phyloP scores from a whole-genome alignment of 2,888 invertebrate species.

The Anarsia innoxiella region DNA sequence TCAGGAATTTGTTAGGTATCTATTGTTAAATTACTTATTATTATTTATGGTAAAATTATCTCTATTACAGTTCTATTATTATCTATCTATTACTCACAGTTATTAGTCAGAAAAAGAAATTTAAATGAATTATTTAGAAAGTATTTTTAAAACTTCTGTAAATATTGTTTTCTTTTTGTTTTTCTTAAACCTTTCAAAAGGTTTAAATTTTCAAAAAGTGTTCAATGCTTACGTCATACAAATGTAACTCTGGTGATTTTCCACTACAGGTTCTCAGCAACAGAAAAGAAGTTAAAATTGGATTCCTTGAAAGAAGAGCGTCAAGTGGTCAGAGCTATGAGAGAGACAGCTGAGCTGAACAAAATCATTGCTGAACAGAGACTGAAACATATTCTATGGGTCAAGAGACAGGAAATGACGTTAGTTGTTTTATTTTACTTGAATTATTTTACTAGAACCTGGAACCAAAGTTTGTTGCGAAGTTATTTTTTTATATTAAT shows the following conservation, averaged over 20 bases:
- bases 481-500: no score
- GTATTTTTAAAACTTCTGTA: neutral
- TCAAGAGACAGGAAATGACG: slow-evolving; percentile 58
- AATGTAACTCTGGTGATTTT: no score
- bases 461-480: no score
- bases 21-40: no score
- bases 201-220: no score
- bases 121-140: neutral
- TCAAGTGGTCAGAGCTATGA: slow-evolving; percentile 56
- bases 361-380: slow-evolving; percentile 77
- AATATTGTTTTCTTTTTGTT: no score
- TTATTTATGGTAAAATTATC: no score
- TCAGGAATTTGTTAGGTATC: slow-evolving; percentile 50
- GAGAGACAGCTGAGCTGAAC: slow-evolving; percentile 77
- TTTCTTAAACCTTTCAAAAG: no score
- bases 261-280: slow-evolving; percentile 40
- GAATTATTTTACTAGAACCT: neutral
- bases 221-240: no score
- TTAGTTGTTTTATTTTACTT: slow-evolving; percentile 40
- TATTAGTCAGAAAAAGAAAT: no score
- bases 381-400: slow-evolving; percentile 67
- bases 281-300: slow-evolving; percentile 55
- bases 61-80: neutral
- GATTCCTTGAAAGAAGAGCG: slow-evolving; percentile 61
- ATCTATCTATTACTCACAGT: no score